phyloP scores from a whole-genome alignment of 2,797 vertebrate species.

The Uromys caudimaculatus region DNA sequence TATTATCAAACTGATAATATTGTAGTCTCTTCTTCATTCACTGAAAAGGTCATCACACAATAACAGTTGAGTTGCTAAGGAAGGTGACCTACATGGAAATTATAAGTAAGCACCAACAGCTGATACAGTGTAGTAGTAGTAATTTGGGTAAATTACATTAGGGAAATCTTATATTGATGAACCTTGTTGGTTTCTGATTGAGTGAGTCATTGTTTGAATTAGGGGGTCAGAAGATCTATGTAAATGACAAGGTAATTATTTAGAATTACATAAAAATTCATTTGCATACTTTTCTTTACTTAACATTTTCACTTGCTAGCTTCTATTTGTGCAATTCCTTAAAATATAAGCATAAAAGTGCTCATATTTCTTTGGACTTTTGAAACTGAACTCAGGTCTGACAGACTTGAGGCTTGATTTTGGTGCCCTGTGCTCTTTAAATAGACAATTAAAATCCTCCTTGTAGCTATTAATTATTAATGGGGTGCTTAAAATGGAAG shows the following conservation, averaged over 20 bases:
- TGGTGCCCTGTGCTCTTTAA: not conserved
- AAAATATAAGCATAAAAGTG: slow-evolving; percentile 24
- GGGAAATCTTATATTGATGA: not conserved
- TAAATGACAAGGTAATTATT: not conserved
- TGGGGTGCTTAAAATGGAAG: not conserved
- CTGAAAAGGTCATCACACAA: not conserved
- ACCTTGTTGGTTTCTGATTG: not conserved
- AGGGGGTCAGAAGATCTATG: not conserved
- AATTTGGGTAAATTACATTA: not conserved
- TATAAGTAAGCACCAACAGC: not conserved
- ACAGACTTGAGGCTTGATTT: not conserved
- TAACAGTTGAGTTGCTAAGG: not conserved
- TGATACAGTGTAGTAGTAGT: not conserved
- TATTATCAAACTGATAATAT: not conserved
- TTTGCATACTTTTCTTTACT: not conserved
- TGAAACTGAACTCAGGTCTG: not conserved
- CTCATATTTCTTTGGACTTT: not conserved
- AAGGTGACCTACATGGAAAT: not conserved
- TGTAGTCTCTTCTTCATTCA: not conserved
- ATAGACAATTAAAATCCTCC: slow-evolving; percentile 27
- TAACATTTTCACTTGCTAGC: not conserved
- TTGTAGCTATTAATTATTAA: slow-evolving; percentile 7
- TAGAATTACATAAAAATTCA: not conserved
- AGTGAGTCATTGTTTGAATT: not conserved
- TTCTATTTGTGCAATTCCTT: not conserved